Conservation (phyloP, 2,888 invertebrate genomes). For the Nineta flava region DNA sequence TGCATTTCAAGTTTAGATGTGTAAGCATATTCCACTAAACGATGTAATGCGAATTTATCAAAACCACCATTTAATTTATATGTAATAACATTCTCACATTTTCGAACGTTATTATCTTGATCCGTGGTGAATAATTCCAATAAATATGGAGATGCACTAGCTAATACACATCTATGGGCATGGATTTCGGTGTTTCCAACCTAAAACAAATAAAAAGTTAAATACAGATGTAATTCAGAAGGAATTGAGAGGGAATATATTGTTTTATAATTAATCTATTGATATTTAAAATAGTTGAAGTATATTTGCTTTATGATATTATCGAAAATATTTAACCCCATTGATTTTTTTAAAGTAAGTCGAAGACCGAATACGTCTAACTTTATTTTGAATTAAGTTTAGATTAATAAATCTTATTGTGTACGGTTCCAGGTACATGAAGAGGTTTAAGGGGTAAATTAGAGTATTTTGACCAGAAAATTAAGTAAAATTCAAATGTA, state of each 20-base stretch:
- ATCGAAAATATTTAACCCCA: too few species aligned
- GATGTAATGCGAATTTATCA: conserved; percentile 51
- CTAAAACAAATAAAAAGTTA: conserved; percentile 24
- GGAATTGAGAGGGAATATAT: not conserved
- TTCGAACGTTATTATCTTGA: conserved; percentile 27
- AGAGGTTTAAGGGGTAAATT: too few species aligned
- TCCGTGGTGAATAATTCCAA: conserved; percentile 54
- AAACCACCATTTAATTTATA: conserved; percentile 48
- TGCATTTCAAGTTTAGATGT: conserved; percentile 47
- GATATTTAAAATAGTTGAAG: too few species aligned
- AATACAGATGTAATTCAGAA: not conserved
- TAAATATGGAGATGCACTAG: conserved; percentile 60
- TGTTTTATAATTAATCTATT: too few species aligned
- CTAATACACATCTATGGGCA: conserved; percentile 62
- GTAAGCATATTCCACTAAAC: conserved; percentile 69
- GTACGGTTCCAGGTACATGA: too few species aligned
- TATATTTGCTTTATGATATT: too few species aligned
- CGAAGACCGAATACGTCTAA: too few species aligned
- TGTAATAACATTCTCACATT: conserved; percentile 32
- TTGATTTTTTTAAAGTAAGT: too few species aligned
- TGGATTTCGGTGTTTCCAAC: conserved; percentile 53
- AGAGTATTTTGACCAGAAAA: too few species aligned
- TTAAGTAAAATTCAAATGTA: too few species aligned
- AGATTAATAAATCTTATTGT: too few species aligned
- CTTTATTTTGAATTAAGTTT: too few species aligned